Percentiles rank a stretch among this genome's conserved stretches.
These are phyloP conservation scores for rat (Rattus norvegicus) DNA, from an alignment of 2,113 vertebrate species.

Conservation along the genomic window DNA sequence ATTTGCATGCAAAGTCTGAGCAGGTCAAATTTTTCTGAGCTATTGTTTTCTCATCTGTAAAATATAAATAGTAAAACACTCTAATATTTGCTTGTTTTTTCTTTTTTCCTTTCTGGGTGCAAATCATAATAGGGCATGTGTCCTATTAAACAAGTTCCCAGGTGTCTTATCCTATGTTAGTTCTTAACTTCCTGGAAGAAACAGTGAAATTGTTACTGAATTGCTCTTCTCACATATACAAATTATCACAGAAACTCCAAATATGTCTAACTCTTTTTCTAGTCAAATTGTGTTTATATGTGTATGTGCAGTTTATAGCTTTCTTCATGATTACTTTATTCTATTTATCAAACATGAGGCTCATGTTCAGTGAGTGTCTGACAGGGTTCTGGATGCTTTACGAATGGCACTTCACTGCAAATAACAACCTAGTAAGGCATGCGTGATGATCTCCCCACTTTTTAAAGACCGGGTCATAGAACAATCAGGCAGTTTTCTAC, in stretches of 20 bases:
- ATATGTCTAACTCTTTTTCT: background rate
- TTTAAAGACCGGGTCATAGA: background rate
- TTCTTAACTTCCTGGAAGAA: background rate
- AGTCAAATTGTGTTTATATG: background rate
- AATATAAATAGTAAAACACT: too few relatives aligned
- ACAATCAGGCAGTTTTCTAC: background rate
- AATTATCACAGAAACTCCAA: background rate
- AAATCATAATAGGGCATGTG: too few relatives aligned
- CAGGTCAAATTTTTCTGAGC: too few relatives aligned
- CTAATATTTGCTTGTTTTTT: too few relatives aligned
- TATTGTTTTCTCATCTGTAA: too few relatives aligned
- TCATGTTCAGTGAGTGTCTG: background rate
- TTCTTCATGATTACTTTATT: background rate
- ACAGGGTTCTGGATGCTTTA: background rate
- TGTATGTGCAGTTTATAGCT: background rate
- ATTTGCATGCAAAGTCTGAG: background rate
- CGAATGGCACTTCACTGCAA: background rate
- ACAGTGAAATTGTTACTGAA: background rate
- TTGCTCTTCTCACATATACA: background rate
- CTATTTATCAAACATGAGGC: slow-evolving; percentile 1
- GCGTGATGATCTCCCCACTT: background rate
- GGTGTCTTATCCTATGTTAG: background rate
- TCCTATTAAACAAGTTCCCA: background rate
- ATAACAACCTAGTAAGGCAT: background rate
- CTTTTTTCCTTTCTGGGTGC: too few relatives aligned